phyloP scores from a whole-genome alignment of 2,888 invertebrate genomes.

The Chaetogeoica ovagalla region DNA sequence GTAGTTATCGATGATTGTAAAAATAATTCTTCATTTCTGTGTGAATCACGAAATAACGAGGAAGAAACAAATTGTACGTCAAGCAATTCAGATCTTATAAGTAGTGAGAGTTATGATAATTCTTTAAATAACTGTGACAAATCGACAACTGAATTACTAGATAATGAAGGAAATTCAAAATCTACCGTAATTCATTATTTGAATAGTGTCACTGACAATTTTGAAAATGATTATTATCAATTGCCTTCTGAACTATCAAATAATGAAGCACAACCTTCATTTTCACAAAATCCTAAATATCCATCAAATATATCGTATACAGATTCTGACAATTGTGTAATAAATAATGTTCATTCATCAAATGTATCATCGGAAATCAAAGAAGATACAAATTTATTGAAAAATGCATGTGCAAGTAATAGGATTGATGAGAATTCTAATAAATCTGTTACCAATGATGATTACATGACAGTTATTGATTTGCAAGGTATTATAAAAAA shows the following conservation, averaged over 20 bases:
- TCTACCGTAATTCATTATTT: not conserved
- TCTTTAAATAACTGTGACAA: not conserved
- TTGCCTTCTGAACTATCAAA: not conserved
- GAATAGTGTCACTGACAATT: not conserved
- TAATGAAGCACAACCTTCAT: not conserved
- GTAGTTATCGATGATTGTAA: not conserved
- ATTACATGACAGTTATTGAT: not conserved
- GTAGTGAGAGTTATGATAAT: not conserved
- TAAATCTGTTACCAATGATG: not conserved
- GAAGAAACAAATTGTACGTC: not conserved
- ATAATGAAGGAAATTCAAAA: not conserved
- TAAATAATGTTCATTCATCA: conserved; percentile 18
- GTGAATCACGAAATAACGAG: not conserved
- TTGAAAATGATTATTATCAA: conserved; percentile 16
- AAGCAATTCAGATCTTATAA: not conserved
- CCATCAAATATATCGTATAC: not conserved
- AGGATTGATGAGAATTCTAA: not conserved
- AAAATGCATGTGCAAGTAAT: not conserved
- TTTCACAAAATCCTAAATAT: not conserved
- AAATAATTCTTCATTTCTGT: not conserved
- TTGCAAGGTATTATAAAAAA: not conserved
- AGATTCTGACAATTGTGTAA: not conserved
- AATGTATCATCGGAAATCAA: not conserved
- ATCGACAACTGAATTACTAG: not conserved
- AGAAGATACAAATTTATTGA: not conserved